phyloP scores from a whole-genome alignment of 2,797 vertebrate genomes.

The Trachurus trachurus region DNA sequence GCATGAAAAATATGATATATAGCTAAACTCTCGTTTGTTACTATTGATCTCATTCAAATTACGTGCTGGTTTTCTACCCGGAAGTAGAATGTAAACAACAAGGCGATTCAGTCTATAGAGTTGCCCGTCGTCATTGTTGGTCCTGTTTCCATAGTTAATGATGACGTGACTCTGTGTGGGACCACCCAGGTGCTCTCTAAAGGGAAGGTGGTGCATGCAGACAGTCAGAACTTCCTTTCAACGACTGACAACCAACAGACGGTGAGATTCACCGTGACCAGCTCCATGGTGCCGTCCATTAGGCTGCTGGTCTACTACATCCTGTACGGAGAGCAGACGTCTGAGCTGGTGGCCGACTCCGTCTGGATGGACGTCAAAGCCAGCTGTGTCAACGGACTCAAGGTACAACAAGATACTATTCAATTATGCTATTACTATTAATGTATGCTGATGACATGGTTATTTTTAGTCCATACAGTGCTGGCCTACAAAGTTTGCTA shows the following conservation, averaged over 20 bases:
- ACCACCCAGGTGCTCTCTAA: constrained; percentile 84
- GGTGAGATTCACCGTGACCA: constrained; percentile 87
- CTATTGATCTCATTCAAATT: too few species aligned
- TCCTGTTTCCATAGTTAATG: constrained; percentile 13
- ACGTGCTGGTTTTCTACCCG: too few species aligned
- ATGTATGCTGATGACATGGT: too few species aligned
- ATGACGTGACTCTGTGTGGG: neutral
- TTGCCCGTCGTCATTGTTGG: neutral
- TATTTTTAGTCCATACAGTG: too few species aligned
- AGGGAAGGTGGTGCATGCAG: constrained; percentile 88
- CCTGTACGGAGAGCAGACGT: constrained; percentile 84
- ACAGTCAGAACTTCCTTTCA: constrained; percentile 69
- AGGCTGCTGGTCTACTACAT: constrained; percentile 94
- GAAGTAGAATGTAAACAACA: too few species aligned
- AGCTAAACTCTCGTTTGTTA: too few species aligned
- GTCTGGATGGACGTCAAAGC: constrained; percentile 91
- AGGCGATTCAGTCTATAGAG: too few species aligned
- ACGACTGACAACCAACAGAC: constrained; percentile 70
- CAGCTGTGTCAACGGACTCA: constrained; percentile 89
- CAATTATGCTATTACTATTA: too few species aligned
- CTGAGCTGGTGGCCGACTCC: constrained; percentile 94
- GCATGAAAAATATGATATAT: too few species aligned
- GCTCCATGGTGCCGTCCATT: constrained; percentile 92
- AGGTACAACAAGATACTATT: constrained; percentile 73
- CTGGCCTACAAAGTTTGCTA: too few species aligned